These are phyloP conservation scores for Onychostoma macrolepis DNA, from an alignment of 2,113 vertebrate genomes.

Conservation along the genomic window DNA sequence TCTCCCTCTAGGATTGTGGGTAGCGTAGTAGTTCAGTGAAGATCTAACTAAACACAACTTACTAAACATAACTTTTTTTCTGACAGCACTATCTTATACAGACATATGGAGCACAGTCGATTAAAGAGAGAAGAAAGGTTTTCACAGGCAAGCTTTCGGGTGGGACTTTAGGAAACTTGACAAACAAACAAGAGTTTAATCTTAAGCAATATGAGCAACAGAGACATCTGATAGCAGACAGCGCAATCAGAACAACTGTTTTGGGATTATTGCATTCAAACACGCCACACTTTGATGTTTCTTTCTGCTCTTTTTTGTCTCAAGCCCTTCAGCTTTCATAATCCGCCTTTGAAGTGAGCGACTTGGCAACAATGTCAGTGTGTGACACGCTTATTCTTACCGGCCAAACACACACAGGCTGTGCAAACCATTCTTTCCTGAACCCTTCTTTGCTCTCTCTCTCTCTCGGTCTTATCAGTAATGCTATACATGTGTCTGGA, in stretches of 20 bases:
- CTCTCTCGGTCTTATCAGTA: constrained; percentile 42
- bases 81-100: constrained; percentile 40
- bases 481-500: constrained; percentile 52
- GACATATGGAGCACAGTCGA: constrained; percentile 14
- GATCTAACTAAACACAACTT: background rate
- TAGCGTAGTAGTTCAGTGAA: background rate
- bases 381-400: constrained; percentile 68
- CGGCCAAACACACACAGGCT: constrained; percentile 64
- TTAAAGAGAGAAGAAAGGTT: constrained; percentile 33
- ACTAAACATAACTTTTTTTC: background rate
- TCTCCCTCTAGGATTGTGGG: background rate
- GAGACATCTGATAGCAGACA: constrained; percentile 70
- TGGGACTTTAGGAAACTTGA: constrained; percentile 50
- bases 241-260: constrained; percentile 75
- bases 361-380: constrained; percentile 77
- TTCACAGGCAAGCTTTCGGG: constrained; percentile 37
- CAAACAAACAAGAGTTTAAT: constrained; percentile 63
- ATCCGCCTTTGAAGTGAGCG: constrained; percentile 78
- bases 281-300: constrained; percentile 75
- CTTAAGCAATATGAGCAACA: constrained; percentile 55
- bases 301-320: constrained; percentile 72
- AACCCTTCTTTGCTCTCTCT: constrained; percentile 6
- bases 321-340: constrained; percentile 72
- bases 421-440: constrained; percentile 50
- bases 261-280: constrained; percentile 77